Percentiles rank a stretch among this genome's conserved stretches.
Evolutionary conservation across 1,140 invertebrate species (phyloP).

Genomic region (Drosophila aff.): DNA sequence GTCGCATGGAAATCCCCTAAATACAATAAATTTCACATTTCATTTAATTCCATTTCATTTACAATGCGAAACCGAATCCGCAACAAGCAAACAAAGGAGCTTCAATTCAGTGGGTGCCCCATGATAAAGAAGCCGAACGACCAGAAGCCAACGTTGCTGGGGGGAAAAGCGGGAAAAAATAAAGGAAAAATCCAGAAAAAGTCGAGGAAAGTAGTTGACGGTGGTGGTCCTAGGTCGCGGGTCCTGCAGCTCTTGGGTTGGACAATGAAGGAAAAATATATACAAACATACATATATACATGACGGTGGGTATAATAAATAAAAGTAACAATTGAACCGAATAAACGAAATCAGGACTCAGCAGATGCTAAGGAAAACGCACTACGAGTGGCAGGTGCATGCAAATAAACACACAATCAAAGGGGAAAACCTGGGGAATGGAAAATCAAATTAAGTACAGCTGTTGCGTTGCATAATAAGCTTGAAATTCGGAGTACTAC

Average conservation of each 20-base stretch:
- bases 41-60: slow-evolving; percentile 83
- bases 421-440: neutral
- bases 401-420: slow-evolving; percentile 1
- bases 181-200: slow-evolving; percentile 27
- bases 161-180: slow-evolving; percentile 15
- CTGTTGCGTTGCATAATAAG: neutral
- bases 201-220: slow-evolving; percentile 10
- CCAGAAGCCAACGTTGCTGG: neutral
- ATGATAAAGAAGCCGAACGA: slow-evolving; percentile 28
- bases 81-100: slow-evolving; percentile 62
- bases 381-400: slow-evolving; percentile 39
- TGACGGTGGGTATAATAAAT: slow-evolving; percentile 63
- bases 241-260: neutral
- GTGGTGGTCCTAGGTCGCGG: slow-evolving; percentile 8
- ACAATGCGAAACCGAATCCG: slow-evolving; percentile 71
- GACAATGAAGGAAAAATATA: slow-evolving; percentile 51
- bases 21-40: slow-evolving; percentile 83
- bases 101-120: slow-evolving; percentile 58
- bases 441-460: slow-evolving; percentile 11
- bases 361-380: slow-evolving; percentile 33
- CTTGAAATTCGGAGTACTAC: neutral
- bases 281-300: slow-evolving; percentile 10
- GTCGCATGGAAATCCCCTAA: slow-evolving; percentile 77
- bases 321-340: slow-evolving; percentile 74
- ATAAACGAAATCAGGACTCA: slow-evolving; percentile 68